Conservation (phyloP, 1,140 invertebrate genomes). For the Caenorhabditis tropicalis region DNA sequence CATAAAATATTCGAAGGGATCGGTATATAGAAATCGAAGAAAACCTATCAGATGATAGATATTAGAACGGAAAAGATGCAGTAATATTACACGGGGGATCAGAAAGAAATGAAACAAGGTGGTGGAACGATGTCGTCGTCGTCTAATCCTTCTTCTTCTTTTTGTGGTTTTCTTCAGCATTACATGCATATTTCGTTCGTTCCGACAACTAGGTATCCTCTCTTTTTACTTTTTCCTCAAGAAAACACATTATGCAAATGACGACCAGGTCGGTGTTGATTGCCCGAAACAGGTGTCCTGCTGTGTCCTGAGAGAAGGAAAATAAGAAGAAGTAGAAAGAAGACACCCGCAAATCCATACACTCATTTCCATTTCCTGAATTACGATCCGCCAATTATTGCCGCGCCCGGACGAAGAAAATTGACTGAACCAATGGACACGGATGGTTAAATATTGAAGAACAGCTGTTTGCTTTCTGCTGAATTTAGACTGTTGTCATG, state of each 20-base stretch:
- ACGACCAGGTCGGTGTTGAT: conserved; percentile 40
- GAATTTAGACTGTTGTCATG: not conserved
- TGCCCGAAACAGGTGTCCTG: conserved; percentile 43
- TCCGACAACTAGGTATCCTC: conserved; percentile 38
- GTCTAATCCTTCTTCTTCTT: conserved; percentile 33
- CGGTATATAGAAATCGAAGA: not conserved
- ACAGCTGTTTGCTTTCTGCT: not conserved
- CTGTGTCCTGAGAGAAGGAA: conserved; percentile 11
- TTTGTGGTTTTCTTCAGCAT: not conserved
- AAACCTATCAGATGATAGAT: not conserved
- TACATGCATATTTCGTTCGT: conserved; percentile 27
- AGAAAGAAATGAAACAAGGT: conserved; percentile 34
- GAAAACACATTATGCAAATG: conserved; percentile 45
- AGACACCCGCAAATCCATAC: not conserved
- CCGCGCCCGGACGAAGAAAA: not conserved
- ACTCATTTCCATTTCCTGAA: conserved; percentile 28
- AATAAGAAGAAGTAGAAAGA: not conserved
- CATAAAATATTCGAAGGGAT: no score
- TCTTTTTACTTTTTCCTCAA: not conserved
- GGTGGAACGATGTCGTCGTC: conserved; percentile 20
- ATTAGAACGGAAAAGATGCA: not conserved
- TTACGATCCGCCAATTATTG: conserved; percentile 16
- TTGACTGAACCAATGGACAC: not conserved
- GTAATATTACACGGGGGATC: conserved; percentile 34
- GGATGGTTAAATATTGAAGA: not conserved